phyloP scores from a whole-genome alignment of 37 sponge, comb jelly and placozoan species.

The Beroe forskalii region DNA sequence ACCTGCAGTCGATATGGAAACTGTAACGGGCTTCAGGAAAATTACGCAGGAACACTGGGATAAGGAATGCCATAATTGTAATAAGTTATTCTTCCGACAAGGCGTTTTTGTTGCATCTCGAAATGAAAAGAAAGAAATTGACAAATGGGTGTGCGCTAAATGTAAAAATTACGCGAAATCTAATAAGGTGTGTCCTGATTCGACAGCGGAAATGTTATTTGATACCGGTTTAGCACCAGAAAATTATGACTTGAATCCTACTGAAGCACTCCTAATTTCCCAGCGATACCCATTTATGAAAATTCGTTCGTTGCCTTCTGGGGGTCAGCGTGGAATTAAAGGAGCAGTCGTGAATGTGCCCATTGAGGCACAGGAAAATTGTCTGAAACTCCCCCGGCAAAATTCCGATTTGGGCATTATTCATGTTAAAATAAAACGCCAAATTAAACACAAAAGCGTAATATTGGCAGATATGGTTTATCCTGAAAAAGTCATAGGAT shows the following conservation, averaged over 20 bases:
- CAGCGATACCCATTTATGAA: constrained; percentile 31
- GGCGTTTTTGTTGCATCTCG: background rate
- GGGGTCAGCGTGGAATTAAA: constrained; percentile 18
- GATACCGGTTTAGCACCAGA: background rate
- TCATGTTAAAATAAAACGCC: background rate
- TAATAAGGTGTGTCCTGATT: background rate
- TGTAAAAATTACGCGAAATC: background rate
- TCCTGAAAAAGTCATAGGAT: background rate
- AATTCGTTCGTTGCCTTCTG: constrained; percentile 9
- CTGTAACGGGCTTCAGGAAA: too few relatives aligned
- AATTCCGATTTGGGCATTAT: background rate
- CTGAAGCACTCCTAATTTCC: background rate
- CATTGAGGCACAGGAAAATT: constrained; percentile 1
- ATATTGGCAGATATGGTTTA: constrained; percentile 19
- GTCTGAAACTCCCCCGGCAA: background rate
- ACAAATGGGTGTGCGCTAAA: background rate
- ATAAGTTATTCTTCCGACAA: background rate
- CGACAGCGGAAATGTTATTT: background rate
- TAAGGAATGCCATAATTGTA: background rate
- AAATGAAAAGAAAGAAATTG: background rate
- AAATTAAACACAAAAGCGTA: background rate
- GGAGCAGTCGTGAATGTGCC: constrained; percentile 39
- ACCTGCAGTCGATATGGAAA: too few relatives aligned
- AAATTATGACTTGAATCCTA: background rate
- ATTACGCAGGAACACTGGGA: background rate